These are phyloP conservation scores for Zygothrica quintamaculata DNA, from an alignment of 2,888 invertebrate species.

Conservation along the genomic window DNA sequence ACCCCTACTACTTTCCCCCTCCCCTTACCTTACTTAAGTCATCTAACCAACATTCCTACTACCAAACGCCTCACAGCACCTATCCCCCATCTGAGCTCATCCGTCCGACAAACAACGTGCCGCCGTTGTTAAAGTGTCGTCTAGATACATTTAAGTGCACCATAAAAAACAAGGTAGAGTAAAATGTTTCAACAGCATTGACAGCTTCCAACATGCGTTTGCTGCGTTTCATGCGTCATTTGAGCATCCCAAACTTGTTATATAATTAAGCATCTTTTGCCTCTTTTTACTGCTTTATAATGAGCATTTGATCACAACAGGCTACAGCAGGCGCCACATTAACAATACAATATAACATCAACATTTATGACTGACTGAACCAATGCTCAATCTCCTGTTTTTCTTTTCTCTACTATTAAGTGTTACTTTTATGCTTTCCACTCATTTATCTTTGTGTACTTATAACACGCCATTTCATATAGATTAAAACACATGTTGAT, in stretches of 20 bases:
- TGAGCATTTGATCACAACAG: conserved; percentile 60
- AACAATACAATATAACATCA: conserved; percentile 52
- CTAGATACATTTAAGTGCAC: conserved; percentile 53
- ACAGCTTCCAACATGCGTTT: conserved; percentile 48
- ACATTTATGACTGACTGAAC: conserved; percentile 34
- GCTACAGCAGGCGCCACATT: conserved; percentile 53
- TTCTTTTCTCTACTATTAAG: conserved; percentile 12
- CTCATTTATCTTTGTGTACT: too few relatives aligned
- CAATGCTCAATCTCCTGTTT: conserved; percentile 9
- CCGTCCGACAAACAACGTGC: not conserved
- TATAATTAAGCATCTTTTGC: conserved; percentile 53
- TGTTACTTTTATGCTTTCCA: conserved; percentile 28
- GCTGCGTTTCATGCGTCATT: conserved; percentile 32
- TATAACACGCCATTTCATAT: too few relatives aligned
- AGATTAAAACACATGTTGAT: too few relatives aligned
- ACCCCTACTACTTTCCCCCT: conserved; percentile 15
- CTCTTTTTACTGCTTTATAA: conserved; percentile 60
- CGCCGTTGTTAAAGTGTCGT: conserved; percentile 13
- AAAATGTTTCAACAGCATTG: conserved; percentile 39
- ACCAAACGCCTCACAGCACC: too few relatives aligned
- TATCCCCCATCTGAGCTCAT: not conserved
- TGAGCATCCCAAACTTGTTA: conserved; percentile 30
- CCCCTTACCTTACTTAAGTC: conserved; percentile 6
- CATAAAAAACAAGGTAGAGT: conserved; percentile 45
- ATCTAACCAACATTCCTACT: too few relatives aligned